phyloP scores from a whole-genome alignment of 2,113 vertebrate genomes.

The Bos indicus region DNA sequence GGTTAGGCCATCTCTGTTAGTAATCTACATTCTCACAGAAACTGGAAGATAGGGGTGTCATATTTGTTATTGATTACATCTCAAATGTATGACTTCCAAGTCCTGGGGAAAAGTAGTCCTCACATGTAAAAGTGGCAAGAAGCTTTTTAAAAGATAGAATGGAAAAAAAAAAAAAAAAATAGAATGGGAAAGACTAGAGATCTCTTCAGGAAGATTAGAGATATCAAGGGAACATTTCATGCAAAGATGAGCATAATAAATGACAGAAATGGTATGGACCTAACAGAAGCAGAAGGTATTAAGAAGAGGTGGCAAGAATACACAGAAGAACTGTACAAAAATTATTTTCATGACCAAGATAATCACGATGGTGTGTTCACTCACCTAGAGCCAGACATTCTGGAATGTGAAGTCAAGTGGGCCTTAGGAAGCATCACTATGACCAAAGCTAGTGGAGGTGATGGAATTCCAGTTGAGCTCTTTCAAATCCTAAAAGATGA shows the following conservation, averaged over 20 bases:
- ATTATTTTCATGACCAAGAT: neutral
- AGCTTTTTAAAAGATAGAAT: neutral
- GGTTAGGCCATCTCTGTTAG: neutral
- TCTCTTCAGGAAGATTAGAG: neutral
- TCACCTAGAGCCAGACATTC: too few relatives aligned
- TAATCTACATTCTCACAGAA: neutral
- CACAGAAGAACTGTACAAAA: neutral
- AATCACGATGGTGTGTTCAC: too few relatives aligned
- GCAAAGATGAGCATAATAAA: too few relatives aligned
- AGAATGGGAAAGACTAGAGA: neutral
- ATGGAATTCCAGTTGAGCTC: too few relatives aligned
- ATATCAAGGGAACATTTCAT: neutral
- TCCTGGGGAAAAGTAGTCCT: neutral
- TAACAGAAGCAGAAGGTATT: neutral
- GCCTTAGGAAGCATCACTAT: too few relatives aligned
- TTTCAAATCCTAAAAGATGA: too few relatives aligned
- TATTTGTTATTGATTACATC: neutral
- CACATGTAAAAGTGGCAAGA: neutral
- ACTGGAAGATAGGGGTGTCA: too few relatives aligned
- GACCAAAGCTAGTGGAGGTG: too few relatives aligned
- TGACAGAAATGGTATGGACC: neutral
- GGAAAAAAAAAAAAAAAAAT: neutral
- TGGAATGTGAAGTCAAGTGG: too few relatives aligned
- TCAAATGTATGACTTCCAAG: neutral
- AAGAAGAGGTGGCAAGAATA: too few relatives aligned